Percentiles rank a stretch among this genome's conserved stretches.
phyloP scores from a whole-genome alignment of 2,797 vertebrate genomes.

The Spinus pinus region DNA sequence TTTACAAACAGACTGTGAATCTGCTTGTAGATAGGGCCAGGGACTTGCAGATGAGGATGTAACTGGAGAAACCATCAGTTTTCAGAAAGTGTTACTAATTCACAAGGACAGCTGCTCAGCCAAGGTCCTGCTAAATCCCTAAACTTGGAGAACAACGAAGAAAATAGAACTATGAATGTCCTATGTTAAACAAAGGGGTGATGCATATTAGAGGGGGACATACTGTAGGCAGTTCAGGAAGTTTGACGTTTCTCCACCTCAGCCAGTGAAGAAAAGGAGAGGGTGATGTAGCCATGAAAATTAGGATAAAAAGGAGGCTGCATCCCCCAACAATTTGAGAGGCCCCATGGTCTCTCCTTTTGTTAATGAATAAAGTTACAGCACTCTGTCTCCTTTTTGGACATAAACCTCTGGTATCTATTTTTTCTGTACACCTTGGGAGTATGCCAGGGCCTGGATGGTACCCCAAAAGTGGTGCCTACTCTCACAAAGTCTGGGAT shows the following conservation, averaged over 20 bases:
- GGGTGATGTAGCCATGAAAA: background rate
- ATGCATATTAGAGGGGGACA: background rate
- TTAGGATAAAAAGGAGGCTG: background rate
- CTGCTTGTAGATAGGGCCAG: background rate
- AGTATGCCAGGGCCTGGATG: background rate
- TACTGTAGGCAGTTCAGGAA: background rate
- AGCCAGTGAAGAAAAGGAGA: background rate
- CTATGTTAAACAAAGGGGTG: background rate
- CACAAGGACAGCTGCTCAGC: background rate
- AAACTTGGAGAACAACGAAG: background rate
- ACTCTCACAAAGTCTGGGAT: background rate
- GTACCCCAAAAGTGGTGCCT: background rate
- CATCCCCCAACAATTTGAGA: rapidly evolving
- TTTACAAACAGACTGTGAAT: background rate
- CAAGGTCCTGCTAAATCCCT: background rate
- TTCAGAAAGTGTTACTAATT: background rate
- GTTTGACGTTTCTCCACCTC: background rate
- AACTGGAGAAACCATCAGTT: background rate
- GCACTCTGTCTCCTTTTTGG: background rate
- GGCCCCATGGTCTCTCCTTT: background rate
- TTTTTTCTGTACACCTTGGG: background rate
- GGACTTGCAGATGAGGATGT: background rate
- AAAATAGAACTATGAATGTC: background rate
- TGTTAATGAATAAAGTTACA: background rate
- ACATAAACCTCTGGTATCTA: background rate